Base-by-base conservation (phyloP, 2,888 invertebrate species). In the Lamellibrachia satsuma region DNA sequence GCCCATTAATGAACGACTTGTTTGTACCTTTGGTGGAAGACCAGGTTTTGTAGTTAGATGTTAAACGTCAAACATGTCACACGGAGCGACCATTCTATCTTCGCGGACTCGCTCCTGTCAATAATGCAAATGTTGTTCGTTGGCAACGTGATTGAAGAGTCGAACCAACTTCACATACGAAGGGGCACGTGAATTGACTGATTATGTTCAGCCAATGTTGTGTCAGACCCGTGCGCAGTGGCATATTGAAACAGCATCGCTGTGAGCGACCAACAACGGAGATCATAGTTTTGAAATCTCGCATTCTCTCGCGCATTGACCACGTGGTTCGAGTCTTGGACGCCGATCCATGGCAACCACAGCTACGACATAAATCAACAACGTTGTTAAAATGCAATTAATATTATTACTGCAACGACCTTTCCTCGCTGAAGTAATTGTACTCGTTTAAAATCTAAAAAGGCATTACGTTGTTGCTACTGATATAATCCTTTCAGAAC, bases 81-180 rank as follows among this genome's bases (percentile, higher is more conserved):
- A 15, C 75, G 15, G 22, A n/a, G 22, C 75, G 75, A 75, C 75
- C 22, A 75, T 75, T 75, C 22, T 75, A 75, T 75, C 75, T 11
- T 75, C 22, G 75, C 75, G 75, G 75, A 22, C 75, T 75, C 75
- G 22, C 75, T 75, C 75, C 75, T 75, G 75, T 75, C 75, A 75
- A 75, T 75, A 75, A 75, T 75, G 75, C 75, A 75, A 75, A 75
- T 75, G 75, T 75, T 75, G 75, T 75, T 6, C 75, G 75, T 75
- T 75, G 75, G 75, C 75, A 75, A 6, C 4, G 22, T 75, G 75
- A 75, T 75, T 22, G 75, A 75, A 22, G 75, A 75, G 75, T 4
- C 22, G 75, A 75, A 75, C 1, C 75, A 22, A n/a, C 75, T 22
- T 75, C 75, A 75, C 6, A 39, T 39, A 39, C 39, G 22, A n/a